A percentile compares a stretch with the other conserved stretches of the same genome.
Evolutionary conservation across 1,140 invertebrate genomes (phyloP).

Genomic region (Aphaenogaster floridana): DNA sequence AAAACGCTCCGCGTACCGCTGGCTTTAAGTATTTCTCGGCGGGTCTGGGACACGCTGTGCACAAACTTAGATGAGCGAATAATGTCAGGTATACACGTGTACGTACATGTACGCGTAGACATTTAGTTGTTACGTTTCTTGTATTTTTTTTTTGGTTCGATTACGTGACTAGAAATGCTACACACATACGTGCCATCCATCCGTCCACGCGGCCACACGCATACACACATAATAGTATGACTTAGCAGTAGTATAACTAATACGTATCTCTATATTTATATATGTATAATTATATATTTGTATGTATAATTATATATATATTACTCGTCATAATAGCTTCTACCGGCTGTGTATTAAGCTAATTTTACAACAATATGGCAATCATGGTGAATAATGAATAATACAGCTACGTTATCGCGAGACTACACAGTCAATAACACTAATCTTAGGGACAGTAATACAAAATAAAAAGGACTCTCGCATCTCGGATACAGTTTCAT

Average conservation of each 20-base stretch:
- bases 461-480: constrained; percentile 52
- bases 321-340: constrained; percentile 74
- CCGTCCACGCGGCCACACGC: constrained; percentile 33
- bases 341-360: constrained; percentile 75
- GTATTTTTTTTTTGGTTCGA: constrained; percentile 68
- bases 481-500: constrained; percentile 13
- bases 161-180: constrained; percentile 84
- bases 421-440: constrained; percentile 57
- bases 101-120: constrained; percentile 60
- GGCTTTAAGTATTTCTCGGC: not conserved
- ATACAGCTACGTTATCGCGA: constrained; percentile 58
- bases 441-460: constrained; percentile 57
- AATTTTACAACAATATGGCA: constrained; percentile 80
- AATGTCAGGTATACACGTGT: constrained; percentile 54
- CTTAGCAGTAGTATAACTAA: constrained; percentile 79
- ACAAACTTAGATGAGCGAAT: constrained; percentile 29
- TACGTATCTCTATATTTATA: constrained; percentile 68
- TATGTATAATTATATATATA: constrained; percentile 72
- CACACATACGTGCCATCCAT: constrained; percentile 59
- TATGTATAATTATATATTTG: constrained; percentile 64
- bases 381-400: constrained; percentile 73
- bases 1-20: too few relatives aligned
- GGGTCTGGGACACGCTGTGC: constrained; percentile 14
- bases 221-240: constrained; percentile 77
- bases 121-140: constrained; percentile 57